A percentile compares a stretch with the other conserved stretches of the same genome.
Conservation (phyloP, 1,140 invertebrate genomes). For the Kradibia gibbosae region DNA sequence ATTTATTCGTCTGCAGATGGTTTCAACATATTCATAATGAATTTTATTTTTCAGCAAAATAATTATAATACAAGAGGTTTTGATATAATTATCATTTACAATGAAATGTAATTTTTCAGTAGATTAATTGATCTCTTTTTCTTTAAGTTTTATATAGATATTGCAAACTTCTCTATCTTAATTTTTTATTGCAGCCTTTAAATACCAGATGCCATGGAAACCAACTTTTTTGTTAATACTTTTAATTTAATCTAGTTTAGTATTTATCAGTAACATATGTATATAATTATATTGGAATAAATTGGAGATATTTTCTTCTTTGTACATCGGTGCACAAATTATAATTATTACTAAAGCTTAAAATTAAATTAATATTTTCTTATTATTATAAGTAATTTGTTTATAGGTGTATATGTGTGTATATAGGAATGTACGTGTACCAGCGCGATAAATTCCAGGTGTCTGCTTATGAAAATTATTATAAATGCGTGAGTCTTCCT, state of each 20-base stretch:
- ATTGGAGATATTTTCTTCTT: constrained; percentile 30
- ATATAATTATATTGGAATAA: background rate
- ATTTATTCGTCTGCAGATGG: background rate
- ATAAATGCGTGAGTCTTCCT: too few relatives aligned
- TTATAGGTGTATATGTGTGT: background rate
- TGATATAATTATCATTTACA: background rate
- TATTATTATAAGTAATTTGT: constrained; percentile 4
- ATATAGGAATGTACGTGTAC: background rate
- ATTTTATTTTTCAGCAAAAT: constrained; percentile 30
- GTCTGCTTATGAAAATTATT: too few relatives aligned
- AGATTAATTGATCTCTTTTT: too few relatives aligned
- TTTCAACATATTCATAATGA: background rate
- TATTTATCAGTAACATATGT: background rate
- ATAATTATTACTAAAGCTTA: background rate
- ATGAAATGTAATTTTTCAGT: too few relatives aligned
- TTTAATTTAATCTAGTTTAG: background rate
- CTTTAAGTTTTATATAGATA: too few relatives aligned
- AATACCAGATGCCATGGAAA: background rate
- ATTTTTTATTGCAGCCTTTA: constrained; percentile 34
- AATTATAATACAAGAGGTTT: background rate
- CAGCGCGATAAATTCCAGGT: too few relatives aligned
- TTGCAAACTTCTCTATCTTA: too few relatives aligned
- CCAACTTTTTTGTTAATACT: background rate
- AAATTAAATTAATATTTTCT: constrained; percentile 13
- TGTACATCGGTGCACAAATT: constrained; percentile 47